phyloP scores from a whole-genome alignment of 2,888 invertebrate genomes.

The Pseudoips prasinana region DNA sequence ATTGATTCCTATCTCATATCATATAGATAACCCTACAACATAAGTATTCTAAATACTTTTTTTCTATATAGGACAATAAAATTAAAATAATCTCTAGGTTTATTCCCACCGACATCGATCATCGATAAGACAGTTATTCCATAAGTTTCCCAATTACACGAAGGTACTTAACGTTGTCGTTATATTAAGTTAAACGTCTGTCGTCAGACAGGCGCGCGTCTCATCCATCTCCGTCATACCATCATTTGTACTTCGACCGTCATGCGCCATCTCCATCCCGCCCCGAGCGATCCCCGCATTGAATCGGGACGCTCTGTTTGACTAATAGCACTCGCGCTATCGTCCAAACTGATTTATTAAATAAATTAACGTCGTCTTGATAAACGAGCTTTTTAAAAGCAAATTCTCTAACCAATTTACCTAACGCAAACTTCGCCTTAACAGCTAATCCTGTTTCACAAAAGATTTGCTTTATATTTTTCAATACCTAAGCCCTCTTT shows the following conservation, averaged over 20 bases:
- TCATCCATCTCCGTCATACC: conserved; percentile 70
- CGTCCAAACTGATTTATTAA: conserved; percentile 70
- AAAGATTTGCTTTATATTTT: conserved; percentile 29
- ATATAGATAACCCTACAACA: too few species aligned
- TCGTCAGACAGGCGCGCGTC: conserved; percentile 30
- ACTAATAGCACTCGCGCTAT: conserved; percentile 62
- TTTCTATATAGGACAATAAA: too few species aligned
- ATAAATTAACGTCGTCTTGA: conserved; percentile 68
- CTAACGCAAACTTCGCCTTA: conserved; percentile 35
- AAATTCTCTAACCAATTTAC: conserved; percentile 48
- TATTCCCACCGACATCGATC: too few species aligned
- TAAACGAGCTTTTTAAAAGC: conserved; percentile 60
- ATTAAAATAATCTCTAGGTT: too few species aligned
- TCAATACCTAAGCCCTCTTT: conserved; percentile 39
- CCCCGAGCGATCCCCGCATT: conserved; percentile 53
- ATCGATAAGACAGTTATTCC: conserved; percentile 17
- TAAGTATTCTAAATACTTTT: too few species aligned
- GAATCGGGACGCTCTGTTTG: conserved; percentile 50
- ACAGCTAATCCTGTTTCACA: conserved; percentile 30
- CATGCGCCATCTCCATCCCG: conserved; percentile 39
- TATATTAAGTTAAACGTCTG: conserved; percentile 44
- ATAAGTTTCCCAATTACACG: conserved; percentile 26
- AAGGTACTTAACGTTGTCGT: conserved; percentile 34
- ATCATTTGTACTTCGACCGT: conserved; percentile 57
- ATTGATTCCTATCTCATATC: too few species aligned